Conservation (phyloP, 1,140 invertebrate species). For the Bombus impatiens region DNA sequence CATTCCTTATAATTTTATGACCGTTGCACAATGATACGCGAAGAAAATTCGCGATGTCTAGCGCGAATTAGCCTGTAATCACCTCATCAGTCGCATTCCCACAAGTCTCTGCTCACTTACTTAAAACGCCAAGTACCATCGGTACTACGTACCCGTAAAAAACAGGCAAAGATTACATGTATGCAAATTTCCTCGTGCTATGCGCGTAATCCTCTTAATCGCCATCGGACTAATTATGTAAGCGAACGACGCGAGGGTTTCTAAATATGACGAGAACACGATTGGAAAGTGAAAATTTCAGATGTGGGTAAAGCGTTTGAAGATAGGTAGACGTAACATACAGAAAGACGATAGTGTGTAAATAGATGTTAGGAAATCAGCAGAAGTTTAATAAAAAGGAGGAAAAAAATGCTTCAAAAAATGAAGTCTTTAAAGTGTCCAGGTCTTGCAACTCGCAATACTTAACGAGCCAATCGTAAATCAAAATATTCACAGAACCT, state of each 20-base stretch:
- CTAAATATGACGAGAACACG: not conserved
- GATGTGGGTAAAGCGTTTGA: not conserved
- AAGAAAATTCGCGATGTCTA: slow-evolving; percentile 39
- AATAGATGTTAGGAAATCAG: not conserved
- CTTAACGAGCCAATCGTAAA: not conserved
- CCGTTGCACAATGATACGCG: slow-evolving; percentile 54
- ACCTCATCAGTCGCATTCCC: slow-evolving; percentile 36
- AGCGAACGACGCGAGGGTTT: not conserved
- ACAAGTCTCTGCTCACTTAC: slow-evolving; percentile 16
- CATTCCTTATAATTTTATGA: slow-evolving; percentile 74
- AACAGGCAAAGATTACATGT: not conserved
- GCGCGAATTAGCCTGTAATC: slow-evolving; percentile 25
- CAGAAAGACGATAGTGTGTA: not conserved
- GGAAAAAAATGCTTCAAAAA: not conserved
- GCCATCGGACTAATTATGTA: slow-evolving; percentile 17
- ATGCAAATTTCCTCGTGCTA: not conserved
- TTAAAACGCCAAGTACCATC: not conserved
- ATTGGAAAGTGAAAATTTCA: slow-evolving; percentile 7
- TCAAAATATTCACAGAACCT: not conserved
- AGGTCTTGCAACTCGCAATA: not conserved
- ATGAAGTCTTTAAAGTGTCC: not conserved
- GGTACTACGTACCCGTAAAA: not conserved
- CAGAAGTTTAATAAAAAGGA: not conserved
- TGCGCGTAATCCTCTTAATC: not conserved
- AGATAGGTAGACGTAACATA: not conserved